phyloP scores from a whole-genome alignment of 2,797 vertebrate species.

The Choloepus didactylus region DNA sequence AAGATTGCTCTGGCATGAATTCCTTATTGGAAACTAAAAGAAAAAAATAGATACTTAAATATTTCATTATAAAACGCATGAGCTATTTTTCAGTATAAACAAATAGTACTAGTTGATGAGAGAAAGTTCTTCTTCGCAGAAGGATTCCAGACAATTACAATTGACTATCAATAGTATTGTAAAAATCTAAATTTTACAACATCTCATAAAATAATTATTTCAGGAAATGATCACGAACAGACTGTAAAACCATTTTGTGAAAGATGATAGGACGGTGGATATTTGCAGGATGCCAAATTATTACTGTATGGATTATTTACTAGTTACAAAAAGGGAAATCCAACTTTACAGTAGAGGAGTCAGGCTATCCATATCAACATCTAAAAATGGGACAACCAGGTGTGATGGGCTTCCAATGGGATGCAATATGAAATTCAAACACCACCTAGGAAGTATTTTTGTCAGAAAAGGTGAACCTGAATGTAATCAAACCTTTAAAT shows the following conservation, averaged over 20 bases:
- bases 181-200: background rate
- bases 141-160: background rate
- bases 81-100: slow-evolving; percentile 32
- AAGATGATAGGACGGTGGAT: background rate
- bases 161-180: background rate
- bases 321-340: background rate
- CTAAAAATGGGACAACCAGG: background rate
- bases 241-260: slow-evolving; percentile 48
- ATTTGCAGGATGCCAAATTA: background rate
- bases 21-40: slow-evolving; percentile 27
- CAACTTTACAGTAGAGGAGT: background rate
- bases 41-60: slow-evolving; percentile 59
- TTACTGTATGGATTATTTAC: background rate
- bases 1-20: slow-evolving; percentile 7
- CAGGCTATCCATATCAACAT: background rate
- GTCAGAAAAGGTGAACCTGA: background rate
- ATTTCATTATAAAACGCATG: slow-evolving; percentile 47
- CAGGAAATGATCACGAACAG: slow-evolving; percentile 1
- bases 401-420: background rate
- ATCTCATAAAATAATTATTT: slow-evolving; percentile 6
- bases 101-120: slow-evolving; percentile 1
- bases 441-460: background rate
- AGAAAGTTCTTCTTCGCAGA: slow-evolving; percentile 20
- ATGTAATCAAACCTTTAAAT: background rate
- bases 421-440: background rate